These are phyloP conservation scores for Crypturellus tataupa DNA, from an alignment of 2,797 vertebrate species.

Conservation along the genomic window DNA sequence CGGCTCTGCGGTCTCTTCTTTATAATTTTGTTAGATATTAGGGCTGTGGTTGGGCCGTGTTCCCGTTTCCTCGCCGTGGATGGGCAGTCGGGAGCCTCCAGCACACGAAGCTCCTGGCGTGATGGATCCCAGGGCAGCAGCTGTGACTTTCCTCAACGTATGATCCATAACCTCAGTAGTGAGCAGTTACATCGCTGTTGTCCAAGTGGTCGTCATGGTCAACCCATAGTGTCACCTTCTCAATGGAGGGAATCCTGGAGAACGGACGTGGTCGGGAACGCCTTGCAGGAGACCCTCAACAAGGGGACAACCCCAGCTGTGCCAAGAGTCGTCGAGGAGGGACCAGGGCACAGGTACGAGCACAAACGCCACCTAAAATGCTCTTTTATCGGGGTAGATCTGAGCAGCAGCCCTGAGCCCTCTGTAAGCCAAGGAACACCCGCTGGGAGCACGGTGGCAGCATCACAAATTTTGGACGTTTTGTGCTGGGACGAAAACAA, in stretches of 20 bases:
- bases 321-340: not conserved
- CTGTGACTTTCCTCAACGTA: not conserved
- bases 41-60: rapidly evolving
- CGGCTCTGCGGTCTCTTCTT: not conserved
- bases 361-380: no score
- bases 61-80: not conserved
- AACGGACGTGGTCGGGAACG: not conserved
- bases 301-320: not conserved
- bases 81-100: not conserved
- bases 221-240: not conserved
- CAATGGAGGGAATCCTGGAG: not conserved
- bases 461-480: not conserved
- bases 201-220: not conserved
- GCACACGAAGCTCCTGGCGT: not conserved
- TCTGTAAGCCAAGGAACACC: no score
- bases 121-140: rapidly evolving
- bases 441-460: no score
- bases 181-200: not conserved
- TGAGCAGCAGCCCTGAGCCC: no score
- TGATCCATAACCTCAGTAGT: not conserved
- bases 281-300: not conserved
- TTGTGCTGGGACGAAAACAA: not conserved
- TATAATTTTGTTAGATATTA: not conserved
- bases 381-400: no score
- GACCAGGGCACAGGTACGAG: no score